phyloP scores from a whole-genome alignment of 2,888 invertebrate species.

The Zele albiditarsus region DNA sequence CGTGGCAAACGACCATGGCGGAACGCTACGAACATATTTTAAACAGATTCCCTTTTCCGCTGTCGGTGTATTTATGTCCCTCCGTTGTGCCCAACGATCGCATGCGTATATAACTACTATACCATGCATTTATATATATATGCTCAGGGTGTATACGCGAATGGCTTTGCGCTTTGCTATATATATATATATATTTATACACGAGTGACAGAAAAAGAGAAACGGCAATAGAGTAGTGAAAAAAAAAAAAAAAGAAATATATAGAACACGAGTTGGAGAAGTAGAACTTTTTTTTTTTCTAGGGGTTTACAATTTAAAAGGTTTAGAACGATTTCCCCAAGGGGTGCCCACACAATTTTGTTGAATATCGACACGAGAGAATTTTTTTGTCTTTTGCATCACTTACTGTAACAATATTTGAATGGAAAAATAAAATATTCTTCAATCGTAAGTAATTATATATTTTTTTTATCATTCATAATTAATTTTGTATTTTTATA shows the following conservation, averaged over 20 bases:
- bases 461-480: too few relatives aligned
- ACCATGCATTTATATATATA: slow-evolving; percentile 37
- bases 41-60: slow-evolving; percentile 71
- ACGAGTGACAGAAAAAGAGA: slow-evolving; percentile 2
- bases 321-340: slow-evolving; percentile 72
- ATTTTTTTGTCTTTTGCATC: slow-evolving; percentile 12
- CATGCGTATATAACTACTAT: slow-evolving; percentile 44
- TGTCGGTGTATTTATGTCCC: slow-evolving; percentile 68
- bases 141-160: slow-evolving; percentile 29
- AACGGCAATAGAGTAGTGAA: slow-evolving; percentile 22
- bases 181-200: slow-evolving; percentile 19
- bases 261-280: slow-evolving; percentile 51
- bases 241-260: slow-evolving; percentile 42
- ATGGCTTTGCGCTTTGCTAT: slow-evolving; percentile 31
- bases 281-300: slow-evolving; percentile 32
- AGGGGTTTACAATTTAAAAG: slow-evolving; percentile 69
- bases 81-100: slow-evolving; percentile 55
- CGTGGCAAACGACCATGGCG: slow-evolving; percentile 72
- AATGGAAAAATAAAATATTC: too few relatives aligned
- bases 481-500: too few relatives aligned
- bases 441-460: too few relatives aligned
- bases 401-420: background rate
- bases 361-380: slow-evolving; percentile 31
- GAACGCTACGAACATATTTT: slow-evolving; percentile 70
- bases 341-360: slow-evolving; percentile 57